Percentiles rank a stretch among this genome's conserved stretches.
Evolutionary conservation across 2,888 invertebrate genomes (phyloP).

Genomic region (Cantharis lateralis): DNA sequence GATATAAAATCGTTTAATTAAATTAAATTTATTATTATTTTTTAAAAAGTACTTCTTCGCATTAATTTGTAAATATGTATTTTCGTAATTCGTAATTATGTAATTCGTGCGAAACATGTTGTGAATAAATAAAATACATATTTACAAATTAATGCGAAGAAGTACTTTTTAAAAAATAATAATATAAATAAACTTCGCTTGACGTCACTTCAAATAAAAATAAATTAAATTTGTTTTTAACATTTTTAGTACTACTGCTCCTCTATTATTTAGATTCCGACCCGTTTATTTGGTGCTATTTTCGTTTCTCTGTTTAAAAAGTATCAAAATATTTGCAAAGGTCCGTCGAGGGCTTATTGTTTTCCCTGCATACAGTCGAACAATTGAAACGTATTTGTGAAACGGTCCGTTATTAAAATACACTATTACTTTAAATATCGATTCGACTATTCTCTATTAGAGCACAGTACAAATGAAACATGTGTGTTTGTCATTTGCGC

Average conservation of each 20-base stretch:
- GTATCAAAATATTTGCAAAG: neutral
- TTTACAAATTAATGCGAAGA: too few species aligned
- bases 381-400: neutral
- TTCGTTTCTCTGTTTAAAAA: neutral
- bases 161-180: too few species aligned
- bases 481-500: conserved; percentile 13
- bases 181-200: too few species aligned
- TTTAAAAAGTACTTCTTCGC: too few species aligned
- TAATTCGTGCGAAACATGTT: too few species aligned
- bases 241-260: neutral
- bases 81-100: too few species aligned
- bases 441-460: conserved; percentile 4
- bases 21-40: too few species aligned
- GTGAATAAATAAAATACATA: too few species aligned
- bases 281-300: neutral
- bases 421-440: conserved; percentile 7
- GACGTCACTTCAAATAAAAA: too few species aligned
- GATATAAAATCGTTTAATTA: neutral
- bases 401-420: conserved; percentile 6
- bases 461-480: neutral
- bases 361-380: neutral
- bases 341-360: neutral
- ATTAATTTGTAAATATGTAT: too few species aligned
- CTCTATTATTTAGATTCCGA: neutral
- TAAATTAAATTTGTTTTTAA: neutral